These are phyloP conservation scores for Rhadina sibilatrix DNA, from an alignment of 2,113 vertebrate species.

Conservation along the genomic window DNA sequence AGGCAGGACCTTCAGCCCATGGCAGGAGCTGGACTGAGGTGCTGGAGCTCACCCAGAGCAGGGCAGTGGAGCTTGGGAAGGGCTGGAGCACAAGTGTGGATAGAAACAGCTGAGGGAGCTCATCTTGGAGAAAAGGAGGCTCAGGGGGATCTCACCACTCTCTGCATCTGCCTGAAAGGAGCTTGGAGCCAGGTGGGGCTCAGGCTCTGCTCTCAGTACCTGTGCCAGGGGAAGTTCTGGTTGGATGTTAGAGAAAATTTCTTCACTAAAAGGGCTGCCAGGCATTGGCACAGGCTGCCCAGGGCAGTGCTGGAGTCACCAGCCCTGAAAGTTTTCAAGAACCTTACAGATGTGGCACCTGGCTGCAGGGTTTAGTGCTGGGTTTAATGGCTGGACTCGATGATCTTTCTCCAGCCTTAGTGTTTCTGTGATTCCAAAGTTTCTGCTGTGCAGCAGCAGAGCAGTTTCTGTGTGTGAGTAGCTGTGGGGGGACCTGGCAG, in stretches of 20 bases:
- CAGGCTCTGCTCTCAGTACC: background rate
- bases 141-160: background rate
- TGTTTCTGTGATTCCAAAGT: background rate
- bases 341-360: background rate
- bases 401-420: background rate
- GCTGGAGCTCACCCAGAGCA: background rate
- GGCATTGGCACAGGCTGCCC: background rate
- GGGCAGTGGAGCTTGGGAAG: background rate
- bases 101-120: background rate
- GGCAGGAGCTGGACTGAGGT: background rate
- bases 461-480: background rate
- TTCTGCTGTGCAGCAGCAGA: background rate
- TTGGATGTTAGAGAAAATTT: background rate
- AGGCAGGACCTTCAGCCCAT: background rate
- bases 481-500: background rate
- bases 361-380: background rate
- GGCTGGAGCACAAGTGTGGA: background rate
- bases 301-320: too few species aligned
- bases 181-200: background rate
- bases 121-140: background rate
- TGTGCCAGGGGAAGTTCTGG: background rate
- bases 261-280: background rate
- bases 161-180: background rate
- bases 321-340: background rate
- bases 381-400: background rate